Conservation (phyloP, 2,113 vertebrate species). For the Pogonocichla stellata region DNA sequence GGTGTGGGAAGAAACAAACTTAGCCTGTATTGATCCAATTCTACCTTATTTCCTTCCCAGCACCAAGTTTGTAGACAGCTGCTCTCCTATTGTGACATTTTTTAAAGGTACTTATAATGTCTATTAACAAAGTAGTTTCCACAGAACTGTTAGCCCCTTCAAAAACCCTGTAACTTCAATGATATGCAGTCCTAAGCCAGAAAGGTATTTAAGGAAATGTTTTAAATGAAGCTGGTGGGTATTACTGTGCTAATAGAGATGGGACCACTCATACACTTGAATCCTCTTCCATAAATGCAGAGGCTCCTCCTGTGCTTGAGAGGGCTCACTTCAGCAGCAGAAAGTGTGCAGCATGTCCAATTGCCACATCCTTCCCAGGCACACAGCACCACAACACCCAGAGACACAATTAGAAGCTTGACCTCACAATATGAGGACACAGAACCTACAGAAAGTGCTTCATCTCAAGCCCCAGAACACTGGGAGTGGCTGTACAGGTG, state of each 20-base stretch:
- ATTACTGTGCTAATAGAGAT: not conserved
- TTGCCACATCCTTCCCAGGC: not conserved
- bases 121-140: not conserved
- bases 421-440: not conserved
- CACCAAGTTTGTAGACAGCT: not conserved
- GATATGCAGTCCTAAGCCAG: not conserved
- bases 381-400: not conserved
- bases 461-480: not conserved
- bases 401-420: not conserved
- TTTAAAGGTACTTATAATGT: not conserved
- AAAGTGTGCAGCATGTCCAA: rapidly evolving
- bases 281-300: not conserved
- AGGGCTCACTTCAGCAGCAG: not conserved
- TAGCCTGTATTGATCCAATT: not conserved
- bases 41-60: not conserved
- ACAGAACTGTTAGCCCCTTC: not conserved
- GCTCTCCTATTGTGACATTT: not conserved
- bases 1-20: not conserved
- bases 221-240: not conserved
- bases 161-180: not conserved
- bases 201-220: not conserved
- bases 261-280: not conserved
- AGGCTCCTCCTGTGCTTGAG: not conserved
- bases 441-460: not conserved
- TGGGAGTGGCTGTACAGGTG: not conserved